A percentile compares a stretch with the other conserved stretches of the same genome.
Evolutionary conservation across 2,113 vertebrate genomes (phyloP).

Genomic region (Lophochroa leadbeateri): DNA sequence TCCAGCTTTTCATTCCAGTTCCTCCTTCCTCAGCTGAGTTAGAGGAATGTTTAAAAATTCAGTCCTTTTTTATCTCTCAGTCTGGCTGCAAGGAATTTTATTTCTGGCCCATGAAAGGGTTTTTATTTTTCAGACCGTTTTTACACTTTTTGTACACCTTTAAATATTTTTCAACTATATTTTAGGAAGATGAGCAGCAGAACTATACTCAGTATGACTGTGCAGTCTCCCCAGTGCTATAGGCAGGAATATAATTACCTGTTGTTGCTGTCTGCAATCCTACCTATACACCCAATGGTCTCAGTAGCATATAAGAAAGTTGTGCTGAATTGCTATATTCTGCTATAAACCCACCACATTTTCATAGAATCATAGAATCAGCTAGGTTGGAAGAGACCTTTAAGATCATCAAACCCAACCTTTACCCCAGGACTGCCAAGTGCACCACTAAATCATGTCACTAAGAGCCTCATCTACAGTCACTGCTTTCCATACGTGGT

Average conservation of each 20-base stretch:
- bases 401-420: too few species aligned
- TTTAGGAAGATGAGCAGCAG: neutral
- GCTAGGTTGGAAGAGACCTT: too few species aligned
- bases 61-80: neutral
- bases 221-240: neutral
- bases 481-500: neutral
- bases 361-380: neutral
- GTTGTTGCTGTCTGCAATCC: neutral
- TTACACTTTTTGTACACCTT: neutral
- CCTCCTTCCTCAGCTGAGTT: neutral
- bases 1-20: neutral
- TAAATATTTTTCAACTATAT: neutral
- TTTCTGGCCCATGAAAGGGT: neutral
- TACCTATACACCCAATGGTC: neutral
- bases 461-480: neutral
- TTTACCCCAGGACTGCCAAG: too few species aligned
- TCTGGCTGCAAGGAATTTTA: neutral
- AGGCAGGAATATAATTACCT: neutral
- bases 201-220: rapidly evolving
- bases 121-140: neutral
- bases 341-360: neutral
- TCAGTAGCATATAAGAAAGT: neutral
- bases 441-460: too few species aligned
- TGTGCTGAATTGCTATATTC: neutral
- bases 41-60: neutral